Percentiles rank a stretch among this genome's conserved stretches.
Evolutionary conservation across 2,888 invertebrate species (phyloP).

Genomic region (Philonicus albiceps): DNA sequence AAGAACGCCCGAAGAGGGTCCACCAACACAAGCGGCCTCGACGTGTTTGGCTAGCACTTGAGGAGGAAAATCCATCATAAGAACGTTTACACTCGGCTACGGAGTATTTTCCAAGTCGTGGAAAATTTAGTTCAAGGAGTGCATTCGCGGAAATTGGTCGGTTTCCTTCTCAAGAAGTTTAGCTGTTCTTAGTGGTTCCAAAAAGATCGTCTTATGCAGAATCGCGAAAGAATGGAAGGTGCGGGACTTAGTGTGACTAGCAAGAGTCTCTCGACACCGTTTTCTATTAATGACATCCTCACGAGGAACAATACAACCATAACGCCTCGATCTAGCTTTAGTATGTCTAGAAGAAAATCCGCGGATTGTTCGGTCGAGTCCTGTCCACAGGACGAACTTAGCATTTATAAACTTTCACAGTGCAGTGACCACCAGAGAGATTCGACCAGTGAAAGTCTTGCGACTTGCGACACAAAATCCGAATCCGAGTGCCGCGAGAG

Average conservation of each 20-base stretch:
- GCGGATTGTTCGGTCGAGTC: slow-evolving; percentile 48
- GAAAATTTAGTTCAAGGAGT: slow-evolving; percentile 43
- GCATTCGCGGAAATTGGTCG: slow-evolving; percentile 45
- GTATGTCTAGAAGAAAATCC: slow-evolving; percentile 52
- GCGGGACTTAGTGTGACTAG: slow-evolving; percentile 51
- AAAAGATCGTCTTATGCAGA: background rate
- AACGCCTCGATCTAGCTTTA: slow-evolving; percentile 46
- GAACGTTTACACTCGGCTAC: slow-evolving; percentile 35
- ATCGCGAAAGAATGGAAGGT: background rate
- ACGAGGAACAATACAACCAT: slow-evolving; percentile 62
- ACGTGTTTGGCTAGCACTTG: slow-evolving; percentile 47
- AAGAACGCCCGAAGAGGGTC: background rate
- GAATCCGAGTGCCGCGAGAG: slow-evolving; percentile 46
- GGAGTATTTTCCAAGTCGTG: slow-evolving; percentile 15
- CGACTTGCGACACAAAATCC: slow-evolving; percentile 51
- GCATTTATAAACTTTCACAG: slow-evolving; percentile 42
- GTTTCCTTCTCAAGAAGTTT: background rate
- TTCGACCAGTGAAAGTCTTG: slow-evolving; percentile 50
- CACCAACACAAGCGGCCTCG: slow-evolving; percentile 2
- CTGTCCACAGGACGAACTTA: slow-evolving; percentile 49
- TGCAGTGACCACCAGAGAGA: slow-evolving; percentile 50
- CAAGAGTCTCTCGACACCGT: slow-evolving; percentile 68
- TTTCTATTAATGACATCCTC: slow-evolving; percentile 77
- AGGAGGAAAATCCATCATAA: slow-evolving; percentile 46
- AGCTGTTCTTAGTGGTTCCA: background rate